These are phyloP conservation scores for Toxostoma redivivum DNA, from an alignment of 2,113 vertebrate genomes.

Conservation along the genomic window DNA sequence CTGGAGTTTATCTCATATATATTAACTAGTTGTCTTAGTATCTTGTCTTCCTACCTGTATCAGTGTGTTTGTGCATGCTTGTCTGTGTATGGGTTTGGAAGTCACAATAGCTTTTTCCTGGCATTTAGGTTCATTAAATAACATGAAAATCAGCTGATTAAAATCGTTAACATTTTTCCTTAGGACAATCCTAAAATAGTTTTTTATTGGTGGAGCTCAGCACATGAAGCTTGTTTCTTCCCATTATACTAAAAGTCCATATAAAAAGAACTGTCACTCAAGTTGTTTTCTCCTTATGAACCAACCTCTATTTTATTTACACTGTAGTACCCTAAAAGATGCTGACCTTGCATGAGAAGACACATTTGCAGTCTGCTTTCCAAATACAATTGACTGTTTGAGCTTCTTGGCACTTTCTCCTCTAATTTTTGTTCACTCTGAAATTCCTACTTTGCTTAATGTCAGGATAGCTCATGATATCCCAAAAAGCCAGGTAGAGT, in stretches of 20 bases:
- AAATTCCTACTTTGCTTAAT: background rate
- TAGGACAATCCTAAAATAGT: background rate
- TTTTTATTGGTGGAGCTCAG: background rate
- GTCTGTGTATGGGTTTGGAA: background rate
- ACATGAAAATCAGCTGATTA: background rate
- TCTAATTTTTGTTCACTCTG: background rate
- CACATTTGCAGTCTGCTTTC: background rate
- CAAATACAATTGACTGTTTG: background rate
- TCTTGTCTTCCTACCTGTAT: background rate
- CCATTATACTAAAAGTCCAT: background rate
- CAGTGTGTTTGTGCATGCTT: background rate
- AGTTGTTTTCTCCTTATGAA: background rate
- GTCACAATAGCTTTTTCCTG: background rate
- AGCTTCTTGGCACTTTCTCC: background rate
- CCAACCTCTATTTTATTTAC: background rate
- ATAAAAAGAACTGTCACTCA: background rate
- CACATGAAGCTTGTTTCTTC: background rate
- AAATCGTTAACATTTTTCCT: background rate
- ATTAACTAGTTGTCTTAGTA: background rate
- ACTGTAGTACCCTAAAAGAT: background rate
- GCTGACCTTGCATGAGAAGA: background rate
- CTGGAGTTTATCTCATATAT: background rate
- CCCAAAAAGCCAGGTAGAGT: background rate
- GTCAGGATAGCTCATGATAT: background rate
- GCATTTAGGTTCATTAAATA: background rate